These are phyloP conservation scores for Poeciliopsis infans DNA, from an alignment of 2,797 vertebrate species.

Conservation along the genomic window DNA sequence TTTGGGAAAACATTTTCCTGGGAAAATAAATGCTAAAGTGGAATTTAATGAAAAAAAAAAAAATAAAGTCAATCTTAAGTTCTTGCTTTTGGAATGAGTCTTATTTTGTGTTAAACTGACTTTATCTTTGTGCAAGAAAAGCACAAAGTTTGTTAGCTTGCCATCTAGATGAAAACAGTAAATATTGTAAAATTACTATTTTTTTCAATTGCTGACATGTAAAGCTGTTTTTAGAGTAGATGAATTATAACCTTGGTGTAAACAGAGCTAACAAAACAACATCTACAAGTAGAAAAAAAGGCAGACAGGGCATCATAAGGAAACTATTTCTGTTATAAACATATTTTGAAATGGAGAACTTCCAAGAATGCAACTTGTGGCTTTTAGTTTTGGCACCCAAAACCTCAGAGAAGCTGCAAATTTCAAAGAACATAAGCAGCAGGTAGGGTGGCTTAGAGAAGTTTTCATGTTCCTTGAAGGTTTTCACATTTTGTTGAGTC, in stretches of 20 bases:
- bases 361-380: not conserved
- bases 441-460: not conserved
- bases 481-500: not conserved
- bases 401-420: not conserved
- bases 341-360: not conserved
- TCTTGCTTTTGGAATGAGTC: not conserved
- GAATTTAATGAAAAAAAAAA: not conserved
- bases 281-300: conserved; percentile 1
- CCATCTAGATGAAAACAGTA: not conserved
- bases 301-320: not conserved
- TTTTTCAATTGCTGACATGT: not conserved
- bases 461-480: not conserved
- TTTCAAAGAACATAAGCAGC: not conserved
- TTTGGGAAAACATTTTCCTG: not conserved
- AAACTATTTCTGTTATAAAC: conserved; percentile 3
- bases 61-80: not conserved
- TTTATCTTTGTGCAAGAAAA: not conserved
- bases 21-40: not conserved
- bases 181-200: not conserved
- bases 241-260: not conserved
- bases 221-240: not conserved
- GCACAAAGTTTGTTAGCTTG: not conserved
- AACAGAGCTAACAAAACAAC: conserved; percentile 1
- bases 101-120: not conserved
- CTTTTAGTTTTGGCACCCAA: conserved; percentile 6